A percentile compares a stretch with the other conserved stretches of the same genome.
phyloP scores from a whole-genome alignment of 2,113 vertebrate species.

The Oryzias curvinotus region DNA sequence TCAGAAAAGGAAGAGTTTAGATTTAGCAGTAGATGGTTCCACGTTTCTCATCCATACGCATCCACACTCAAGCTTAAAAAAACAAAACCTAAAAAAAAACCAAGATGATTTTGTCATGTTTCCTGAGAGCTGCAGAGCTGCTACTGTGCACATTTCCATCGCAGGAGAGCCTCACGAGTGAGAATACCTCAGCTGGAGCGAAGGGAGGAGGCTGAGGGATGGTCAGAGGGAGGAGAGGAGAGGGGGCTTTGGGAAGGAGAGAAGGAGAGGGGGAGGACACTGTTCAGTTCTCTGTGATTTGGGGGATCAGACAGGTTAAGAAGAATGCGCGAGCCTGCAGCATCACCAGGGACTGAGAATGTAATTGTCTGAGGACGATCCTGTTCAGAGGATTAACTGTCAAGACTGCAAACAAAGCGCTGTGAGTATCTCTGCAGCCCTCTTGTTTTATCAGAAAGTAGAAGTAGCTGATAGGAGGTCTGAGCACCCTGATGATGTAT shows the following conservation, averaged over 20 bases:
- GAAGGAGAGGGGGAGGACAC: constrained; percentile 41
- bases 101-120: neutral
- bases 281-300: constrained; percentile 56
- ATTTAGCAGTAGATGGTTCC: too few relatives aligned
- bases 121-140: neutral
- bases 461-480: neutral
- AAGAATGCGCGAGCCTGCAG: constrained; percentile 36
- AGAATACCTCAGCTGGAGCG: constrained; percentile 53
- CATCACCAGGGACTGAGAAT: constrained; percentile 26
- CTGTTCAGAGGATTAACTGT: constrained; percentile 21
- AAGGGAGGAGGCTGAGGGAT: constrained; percentile 35
- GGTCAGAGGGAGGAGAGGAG: constrained; percentile 5
- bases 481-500: neutral
- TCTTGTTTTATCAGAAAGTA: constrained; percentile 14
- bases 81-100: too few relatives aligned
- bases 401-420: constrained; percentile 16
- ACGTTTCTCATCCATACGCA: too few relatives aligned
- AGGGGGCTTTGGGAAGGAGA: constrained; percentile 31
- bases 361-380: constrained; percentile 18
- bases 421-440: constrained; percentile 55
- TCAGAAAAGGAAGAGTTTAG: too few relatives aligned
- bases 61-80: too few relatives aligned
- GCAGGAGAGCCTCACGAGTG: constrained; percentile 23
- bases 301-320: constrained; percentile 64
- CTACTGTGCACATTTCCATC: constrained; percentile 29